These are phyloP conservation scores for Thalassarche chlororhynchos DNA, from an alignment of 2,113 vertebrate species.

Conservation along the genomic window DNA sequence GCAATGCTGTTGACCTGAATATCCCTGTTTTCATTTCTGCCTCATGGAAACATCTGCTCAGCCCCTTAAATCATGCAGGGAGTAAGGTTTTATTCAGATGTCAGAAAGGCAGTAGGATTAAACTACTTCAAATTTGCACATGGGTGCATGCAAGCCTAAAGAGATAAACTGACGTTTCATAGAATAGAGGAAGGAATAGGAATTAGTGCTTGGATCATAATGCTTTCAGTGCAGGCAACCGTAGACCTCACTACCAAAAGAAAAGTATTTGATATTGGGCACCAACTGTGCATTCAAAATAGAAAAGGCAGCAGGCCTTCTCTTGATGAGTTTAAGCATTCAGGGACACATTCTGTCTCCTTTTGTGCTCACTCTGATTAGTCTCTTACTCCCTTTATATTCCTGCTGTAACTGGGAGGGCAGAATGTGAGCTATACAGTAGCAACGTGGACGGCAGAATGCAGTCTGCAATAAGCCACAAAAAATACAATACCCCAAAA, in stretches of 20 bases:
- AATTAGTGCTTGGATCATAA: conserved; percentile 26
- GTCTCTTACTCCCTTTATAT: background rate
- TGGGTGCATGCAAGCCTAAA: background rate
- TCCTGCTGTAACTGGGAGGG: conserved; percentile 26
- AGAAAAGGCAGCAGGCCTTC: conserved; percentile 54
- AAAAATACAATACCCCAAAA: background rate
- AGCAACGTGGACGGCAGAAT: background rate
- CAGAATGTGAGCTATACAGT: background rate
- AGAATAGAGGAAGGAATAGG: background rate
- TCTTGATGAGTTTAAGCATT: conserved; percentile 55
- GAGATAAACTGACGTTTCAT: background rate
- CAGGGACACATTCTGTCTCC: conserved; percentile 36
- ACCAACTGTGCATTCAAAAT: conserved; percentile 49
- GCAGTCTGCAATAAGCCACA: background rate
- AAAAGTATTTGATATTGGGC: conserved; percentile 34
- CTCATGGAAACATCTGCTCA: background rate
- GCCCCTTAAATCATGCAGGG: background rate
- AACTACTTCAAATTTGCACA: background rate
- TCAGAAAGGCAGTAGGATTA: conserved; percentile 12
- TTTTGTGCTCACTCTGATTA: conserved; percentile 56
- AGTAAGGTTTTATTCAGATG: background rate
- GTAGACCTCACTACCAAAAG: conserved; percentile 6
- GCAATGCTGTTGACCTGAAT: background rate
- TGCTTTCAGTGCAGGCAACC: background rate
- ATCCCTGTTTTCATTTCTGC: conserved; percentile 24